These are phyloP conservation scores for Rousettus madagascariensis DNA, from an alignment of 2,797 vertebrate genomes.

Conservation along the genomic window DNA sequence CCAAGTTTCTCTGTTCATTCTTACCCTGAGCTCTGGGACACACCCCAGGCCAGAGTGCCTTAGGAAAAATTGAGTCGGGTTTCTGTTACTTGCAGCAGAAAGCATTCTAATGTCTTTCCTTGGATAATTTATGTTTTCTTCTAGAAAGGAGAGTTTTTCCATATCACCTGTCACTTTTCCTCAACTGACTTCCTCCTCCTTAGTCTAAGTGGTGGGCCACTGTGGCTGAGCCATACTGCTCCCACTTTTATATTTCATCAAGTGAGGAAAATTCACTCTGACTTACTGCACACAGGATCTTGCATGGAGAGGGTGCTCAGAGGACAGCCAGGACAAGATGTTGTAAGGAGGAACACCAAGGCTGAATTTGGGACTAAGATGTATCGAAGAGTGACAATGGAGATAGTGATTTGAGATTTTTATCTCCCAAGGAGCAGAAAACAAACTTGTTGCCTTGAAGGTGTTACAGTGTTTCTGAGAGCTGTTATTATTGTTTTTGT, in stretches of 20 bases:
- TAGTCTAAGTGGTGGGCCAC: neutral
- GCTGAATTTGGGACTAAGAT: neutral
- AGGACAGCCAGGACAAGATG: neutral
- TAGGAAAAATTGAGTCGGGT: neutral
- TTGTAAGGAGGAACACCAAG: neutral
- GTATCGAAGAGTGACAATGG: neutral
- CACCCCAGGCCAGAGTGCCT: neutral
- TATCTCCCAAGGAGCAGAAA: neutral
- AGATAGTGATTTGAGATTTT: neutral
- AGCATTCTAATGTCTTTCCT: neutral
- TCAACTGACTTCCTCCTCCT: neutral
- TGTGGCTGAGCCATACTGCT: neutral
- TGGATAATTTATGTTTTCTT: neutral
- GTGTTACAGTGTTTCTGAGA: neutral
- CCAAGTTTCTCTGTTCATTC: neutral
- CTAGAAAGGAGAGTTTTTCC: neutral
- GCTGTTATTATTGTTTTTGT: neutral
- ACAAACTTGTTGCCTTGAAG: neutral
- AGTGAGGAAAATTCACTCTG: neutral
- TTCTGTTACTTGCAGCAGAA: neutral
- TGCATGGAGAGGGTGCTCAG: neutral
- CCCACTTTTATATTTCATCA: neutral
- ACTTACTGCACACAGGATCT: neutral
- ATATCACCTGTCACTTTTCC: neutral
- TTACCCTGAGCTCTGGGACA: neutral